Evolutionary conservation across 2,888 invertebrate species (phyloP).

Genomic region (Biston stratarius): DNA sequence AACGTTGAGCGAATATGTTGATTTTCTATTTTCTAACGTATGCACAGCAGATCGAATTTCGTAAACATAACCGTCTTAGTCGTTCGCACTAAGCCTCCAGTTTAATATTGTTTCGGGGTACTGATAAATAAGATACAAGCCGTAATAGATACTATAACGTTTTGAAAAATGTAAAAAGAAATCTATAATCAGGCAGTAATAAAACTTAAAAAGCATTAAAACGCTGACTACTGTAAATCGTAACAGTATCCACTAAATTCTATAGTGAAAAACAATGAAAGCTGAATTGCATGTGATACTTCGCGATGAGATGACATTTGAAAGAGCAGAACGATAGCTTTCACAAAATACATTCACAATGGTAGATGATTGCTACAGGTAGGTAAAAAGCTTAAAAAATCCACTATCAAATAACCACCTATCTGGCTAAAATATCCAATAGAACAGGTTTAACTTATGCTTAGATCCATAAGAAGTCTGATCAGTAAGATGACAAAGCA

Average conservation of each 20-base stretch:
- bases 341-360: not conserved
- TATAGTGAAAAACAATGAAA: conserved; percentile 14
- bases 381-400: not conserved
- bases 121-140: conserved; percentile 16
- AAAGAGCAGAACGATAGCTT: not conserved
- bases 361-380: not conserved
- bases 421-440: not conserved
- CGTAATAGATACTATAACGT: conserved; percentile 18
- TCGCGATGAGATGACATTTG: not conserved
- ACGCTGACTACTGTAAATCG: conserved; percentile 1
- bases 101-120: not conserved
- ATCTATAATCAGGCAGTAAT: not conserved
- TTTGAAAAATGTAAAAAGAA: not conserved
- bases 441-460: not conserved
- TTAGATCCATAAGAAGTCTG: not conserved
- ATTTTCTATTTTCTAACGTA: no score
- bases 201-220: not conserved
- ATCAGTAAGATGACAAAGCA: not conserved
- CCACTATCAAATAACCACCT: not conserved
- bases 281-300: not conserved
- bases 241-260: conserved; percentile 20
- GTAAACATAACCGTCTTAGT: not conserved
- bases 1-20: no score
- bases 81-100: not conserved
- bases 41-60: not conserved